A percentile compares a stretch with the other conserved stretches of the same genome.
Conservation (phyloP, 1,140 invertebrate species). For the Drosophila azteca region DNA sequence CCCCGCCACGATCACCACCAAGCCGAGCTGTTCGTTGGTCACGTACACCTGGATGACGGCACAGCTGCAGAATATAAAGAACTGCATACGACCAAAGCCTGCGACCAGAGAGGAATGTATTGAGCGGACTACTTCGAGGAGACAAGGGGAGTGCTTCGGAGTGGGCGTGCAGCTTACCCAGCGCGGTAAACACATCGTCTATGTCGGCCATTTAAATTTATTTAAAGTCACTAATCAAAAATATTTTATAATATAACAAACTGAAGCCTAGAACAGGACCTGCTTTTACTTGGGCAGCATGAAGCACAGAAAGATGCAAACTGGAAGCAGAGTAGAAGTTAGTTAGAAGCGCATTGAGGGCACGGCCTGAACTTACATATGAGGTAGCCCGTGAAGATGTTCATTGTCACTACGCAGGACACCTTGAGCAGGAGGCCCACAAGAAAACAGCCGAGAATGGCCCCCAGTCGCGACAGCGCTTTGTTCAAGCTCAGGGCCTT, state of each 20-base stretch:
- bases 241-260: too few relatives aligned
- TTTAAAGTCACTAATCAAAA: not conserved
- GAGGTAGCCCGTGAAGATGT: constrained; percentile 14
- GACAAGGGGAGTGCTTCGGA: too few relatives aligned
- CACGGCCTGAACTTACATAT: not conserved
- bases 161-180: constrained; percentile 26
- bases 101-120: not conserved
- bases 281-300: constrained; percentile 2
- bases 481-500: constrained; percentile 14
- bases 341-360: not conserved
- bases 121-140: not conserved
- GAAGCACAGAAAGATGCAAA: not conserved
- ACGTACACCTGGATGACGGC: constrained; percentile 8
- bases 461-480: constrained; percentile 12
- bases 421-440: constrained; percentile 16
- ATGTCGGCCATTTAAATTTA: constrained; percentile 23
- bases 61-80: constrained; percentile 8
- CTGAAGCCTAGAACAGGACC: too few relatives aligned
- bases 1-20: constrained; percentile 27
- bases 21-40: constrained; percentile 47
- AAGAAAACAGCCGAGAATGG: not conserved
- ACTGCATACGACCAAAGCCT: constrained; percentile 59
- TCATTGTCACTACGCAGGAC: constrained; percentile 13
- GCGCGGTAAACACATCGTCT: constrained; percentile 19
- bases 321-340: not conserved